Conservation (phyloP, 2,113 vertebrate genomes). For the Parotia lawesii region DNA sequence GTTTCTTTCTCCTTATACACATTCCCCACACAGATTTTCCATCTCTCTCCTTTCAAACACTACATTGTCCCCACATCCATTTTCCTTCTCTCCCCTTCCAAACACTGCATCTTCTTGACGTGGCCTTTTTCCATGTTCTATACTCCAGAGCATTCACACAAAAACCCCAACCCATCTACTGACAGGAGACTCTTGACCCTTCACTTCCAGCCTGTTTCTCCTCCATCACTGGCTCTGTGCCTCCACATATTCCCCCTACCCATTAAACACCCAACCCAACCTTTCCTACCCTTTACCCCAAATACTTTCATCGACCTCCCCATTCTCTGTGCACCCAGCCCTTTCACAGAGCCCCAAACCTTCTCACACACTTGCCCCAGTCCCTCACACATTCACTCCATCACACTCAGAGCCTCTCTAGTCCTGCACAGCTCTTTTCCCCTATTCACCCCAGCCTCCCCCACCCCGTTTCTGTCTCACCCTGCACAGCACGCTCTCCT, state of each 20-base stretch:
- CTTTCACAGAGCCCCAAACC: neutral
- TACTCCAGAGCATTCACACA: neutral
- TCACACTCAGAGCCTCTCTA: neutral
- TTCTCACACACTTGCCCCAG: neutral
- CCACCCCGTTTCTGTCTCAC: neutral
- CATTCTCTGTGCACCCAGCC: neutral
- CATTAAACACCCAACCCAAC: neutral
- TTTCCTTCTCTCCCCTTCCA: neutral
- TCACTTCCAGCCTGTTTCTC: neutral
- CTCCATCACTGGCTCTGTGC: neutral
- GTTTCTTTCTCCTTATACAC: neutral
- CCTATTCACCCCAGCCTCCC: neutral
- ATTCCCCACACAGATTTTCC: neutral
- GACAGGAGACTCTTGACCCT: neutral
- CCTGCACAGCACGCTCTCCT: neutral
- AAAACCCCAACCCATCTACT: neutral
- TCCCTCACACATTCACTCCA: accelerated
- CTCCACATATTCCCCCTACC: neutral
- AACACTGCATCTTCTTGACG: neutral
- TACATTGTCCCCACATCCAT: accelerated
- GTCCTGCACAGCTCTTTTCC: neutral
- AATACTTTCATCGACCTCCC: neutral
- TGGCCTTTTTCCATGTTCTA: neutral
- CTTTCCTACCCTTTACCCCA: neutral
- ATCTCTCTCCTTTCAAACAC: neutral